Conservation (phyloP, 2,888 invertebrate genomes). For the Lasioglossum leucozonium region DNA sequence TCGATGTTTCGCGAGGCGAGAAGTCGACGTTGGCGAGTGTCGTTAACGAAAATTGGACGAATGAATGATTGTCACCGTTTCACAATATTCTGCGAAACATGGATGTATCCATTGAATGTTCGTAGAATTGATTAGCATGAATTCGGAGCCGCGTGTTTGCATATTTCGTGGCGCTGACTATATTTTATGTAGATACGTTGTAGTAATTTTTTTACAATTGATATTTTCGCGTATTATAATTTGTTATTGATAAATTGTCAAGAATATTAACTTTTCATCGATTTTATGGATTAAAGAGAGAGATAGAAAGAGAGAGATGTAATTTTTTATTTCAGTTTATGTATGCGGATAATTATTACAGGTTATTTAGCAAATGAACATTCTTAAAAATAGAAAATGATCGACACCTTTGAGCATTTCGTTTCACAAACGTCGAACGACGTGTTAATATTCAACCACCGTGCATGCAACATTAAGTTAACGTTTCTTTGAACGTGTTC, state of each 20-base stretch:
- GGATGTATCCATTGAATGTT: neutral
- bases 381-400: neutral
- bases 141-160: neutral
- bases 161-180: neutral
- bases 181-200: neutral
- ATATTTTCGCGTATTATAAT: neutral
- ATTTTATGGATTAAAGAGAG: neutral
- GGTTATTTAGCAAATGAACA: neutral
- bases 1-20: neutral
- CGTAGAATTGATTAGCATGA: neutral
- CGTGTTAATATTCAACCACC: constrained; percentile 6
- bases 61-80: neutral
- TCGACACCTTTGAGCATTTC: neutral
- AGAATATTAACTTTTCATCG: neutral
- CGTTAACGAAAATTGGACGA: neutral
- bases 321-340: neutral
- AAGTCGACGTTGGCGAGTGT: neutral
- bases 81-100: neutral
- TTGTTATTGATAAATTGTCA: neutral
- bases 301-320: neutral
- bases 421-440: neutral
- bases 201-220: neutral
- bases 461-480: constrained; percentile 30
- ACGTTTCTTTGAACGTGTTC: constrained; percentile 45
- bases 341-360: neutral